phyloP scores from a whole-genome alignment of 2,888 invertebrate genomes.

The Caenorhabditis macrosperma region DNA sequence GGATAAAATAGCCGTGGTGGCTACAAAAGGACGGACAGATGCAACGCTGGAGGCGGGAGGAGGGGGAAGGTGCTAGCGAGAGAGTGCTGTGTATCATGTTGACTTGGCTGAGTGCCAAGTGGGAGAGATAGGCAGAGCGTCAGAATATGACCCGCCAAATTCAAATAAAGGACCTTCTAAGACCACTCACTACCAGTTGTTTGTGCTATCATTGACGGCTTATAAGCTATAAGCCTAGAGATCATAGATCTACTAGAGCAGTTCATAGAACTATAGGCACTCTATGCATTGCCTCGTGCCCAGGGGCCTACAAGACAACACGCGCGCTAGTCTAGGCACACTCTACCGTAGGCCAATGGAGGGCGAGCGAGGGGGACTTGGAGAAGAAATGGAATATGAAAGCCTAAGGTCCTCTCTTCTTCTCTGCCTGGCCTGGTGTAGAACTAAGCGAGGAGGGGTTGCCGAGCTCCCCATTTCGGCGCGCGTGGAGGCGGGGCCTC shows the following conservation, averaged over 20 bases:
- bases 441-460: constrained; percentile 62
- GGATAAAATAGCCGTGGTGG: neutral
- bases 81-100: constrained; percentile 10
- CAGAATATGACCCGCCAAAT: constrained; percentile 33
- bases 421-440: constrained; percentile 46
- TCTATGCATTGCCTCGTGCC: no score
- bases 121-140: constrained; percentile 28
- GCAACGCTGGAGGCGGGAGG: no score
- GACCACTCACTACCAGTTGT: constrained; percentile 13
- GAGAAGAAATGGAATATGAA: constrained; percentile 32
- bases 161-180: constrained; percentile 20
- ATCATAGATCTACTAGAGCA: neutral
- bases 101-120: constrained; percentile 42
- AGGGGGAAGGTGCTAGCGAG: neutral
- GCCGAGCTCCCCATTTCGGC: constrained; percentile 69
- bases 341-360: neutral
- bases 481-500: constrained; percentile 67
- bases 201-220: constrained; percentile 11
- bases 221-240: neutral
- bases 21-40: neutral
- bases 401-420: constrained; percentile 50
- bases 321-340: neutral
- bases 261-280: constrained; percentile 4
- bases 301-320: neutral
- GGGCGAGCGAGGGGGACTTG: neutral